Evolutionary conservation across 2,888 invertebrate genomes (phyloP).

Genomic region (Acanthacorydalis orientalis): DNA sequence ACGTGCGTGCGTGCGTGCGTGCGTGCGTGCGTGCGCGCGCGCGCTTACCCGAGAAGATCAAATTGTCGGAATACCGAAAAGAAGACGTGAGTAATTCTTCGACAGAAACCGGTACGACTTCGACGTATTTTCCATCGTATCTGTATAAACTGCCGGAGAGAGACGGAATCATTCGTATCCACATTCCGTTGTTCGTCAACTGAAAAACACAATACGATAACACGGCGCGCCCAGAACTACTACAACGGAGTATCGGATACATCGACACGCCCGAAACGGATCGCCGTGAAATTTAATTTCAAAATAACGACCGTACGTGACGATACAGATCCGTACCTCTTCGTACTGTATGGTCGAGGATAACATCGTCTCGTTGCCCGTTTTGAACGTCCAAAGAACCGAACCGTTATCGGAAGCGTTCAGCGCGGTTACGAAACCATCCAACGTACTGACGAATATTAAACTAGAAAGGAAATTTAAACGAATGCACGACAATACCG

Average conservation of each 20-base stretch:
- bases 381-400: conserved; percentile 62
- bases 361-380: conserved; percentile 58
- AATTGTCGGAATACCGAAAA: conserved; percentile 68
- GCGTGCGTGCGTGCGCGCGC: too few species aligned
- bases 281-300: too few species aligned
- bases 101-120: conserved; percentile 73
- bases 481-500: background rate
- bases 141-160: conserved; percentile 82
- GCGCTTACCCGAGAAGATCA: conserved; percentile 57
- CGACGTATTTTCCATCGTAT: conserved; percentile 75
- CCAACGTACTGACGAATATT: conserved; percentile 68
- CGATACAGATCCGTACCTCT: conserved; percentile 54
- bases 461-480: background rate
- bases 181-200: conserved; percentile 70
- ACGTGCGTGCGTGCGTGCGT: too few species aligned
- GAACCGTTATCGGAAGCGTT: conserved; percentile 49
- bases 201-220: conserved; percentile 21
- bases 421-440: conserved; percentile 74
- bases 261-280: too few species aligned
- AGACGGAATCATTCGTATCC: conserved; percentile 82
- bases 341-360: conserved; percentile 79
- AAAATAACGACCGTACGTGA: too few species aligned
- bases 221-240: background rate
- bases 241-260: background rate
- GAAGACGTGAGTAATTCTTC: conserved; percentile 77